These are phyloP conservation scores for Aricia agestis DNA, from an alignment of 1,140 invertebrate genomes.

Conservation along the genomic window DNA sequence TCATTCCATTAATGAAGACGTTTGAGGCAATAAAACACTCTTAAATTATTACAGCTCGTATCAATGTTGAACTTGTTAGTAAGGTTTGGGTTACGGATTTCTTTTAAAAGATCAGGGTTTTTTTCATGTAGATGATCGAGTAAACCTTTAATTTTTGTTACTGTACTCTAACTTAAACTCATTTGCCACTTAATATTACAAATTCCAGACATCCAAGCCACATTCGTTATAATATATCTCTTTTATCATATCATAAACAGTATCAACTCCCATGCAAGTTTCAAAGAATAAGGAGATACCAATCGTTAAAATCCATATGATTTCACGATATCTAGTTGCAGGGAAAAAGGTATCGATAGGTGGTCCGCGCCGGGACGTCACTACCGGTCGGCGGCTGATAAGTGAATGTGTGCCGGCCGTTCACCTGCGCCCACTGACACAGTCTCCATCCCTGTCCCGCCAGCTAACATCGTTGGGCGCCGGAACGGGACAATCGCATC, in stretches of 20 bases:
- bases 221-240: too few species aligned
- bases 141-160: too few species aligned
- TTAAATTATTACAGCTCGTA: neutral
- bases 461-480: constrained; percentile 9
- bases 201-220: too few species aligned
- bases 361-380: constrained; percentile 51
- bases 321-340: constrained; percentile 37
- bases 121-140: too few species aligned
- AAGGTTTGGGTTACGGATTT: too few species aligned
- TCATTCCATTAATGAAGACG: neutral
- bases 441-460: constrained; percentile 46
- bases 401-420: constrained; percentile 68
- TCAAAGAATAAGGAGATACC: neutral
- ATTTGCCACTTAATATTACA: too few species aligned
- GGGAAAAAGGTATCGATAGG: constrained; percentile 47
- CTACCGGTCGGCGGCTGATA: constrained; percentile 63
- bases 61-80: too few species aligned
- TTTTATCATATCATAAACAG: too few species aligned
- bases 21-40: neutral
- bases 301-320: constrained; percentile 28
- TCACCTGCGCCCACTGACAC: constrained; percentile 66
- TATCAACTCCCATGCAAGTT: too few species aligned
- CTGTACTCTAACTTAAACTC: too few species aligned
- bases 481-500: constrained; percentile 32
- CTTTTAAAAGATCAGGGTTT: too few species aligned